Base-by-base conservation (phyloP, 2,113 vertebrate species). In the Spea bombifrons region DNA sequence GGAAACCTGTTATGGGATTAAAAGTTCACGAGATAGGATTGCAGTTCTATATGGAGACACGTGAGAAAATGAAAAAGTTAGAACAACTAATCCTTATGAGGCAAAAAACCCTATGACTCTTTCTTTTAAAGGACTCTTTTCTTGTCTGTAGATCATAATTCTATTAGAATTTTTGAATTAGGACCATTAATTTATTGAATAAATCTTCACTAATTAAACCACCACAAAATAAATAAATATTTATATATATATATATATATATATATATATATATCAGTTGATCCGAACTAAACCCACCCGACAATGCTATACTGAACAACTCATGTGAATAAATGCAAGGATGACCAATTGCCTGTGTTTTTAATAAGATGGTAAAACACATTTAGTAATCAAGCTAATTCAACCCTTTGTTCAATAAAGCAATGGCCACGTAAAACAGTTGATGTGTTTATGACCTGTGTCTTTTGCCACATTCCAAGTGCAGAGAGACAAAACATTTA, bases 1-100 rank as follows among this genome's bases (percentile, higher is more conserved):
- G 83, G 87, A 85, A 88, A 90, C 84, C 86, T 84, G 86, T 91
- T 90, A 92, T 89, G 83, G 92, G 93, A 94, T 95, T 93, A 95
- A 83, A 81, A 90, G 86, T 70, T 89, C 93, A 94, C 90, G 89
- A 91, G 93, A 94, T 88, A 87, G 87, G 82, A 93, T 85, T 87
- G 87, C 86, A 88, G 87, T 84, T 90, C 77, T 87, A 89, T 90
- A 83, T 86, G 85, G 81, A 84, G 90, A 88, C 94, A 93, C 89
- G 90, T 92, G 94, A 95, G 89, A 90, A 86, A 88, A 87, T 84
- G 83, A 86, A 87, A 75, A 88, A 85, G 88, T 86, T 88, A 82
- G 75, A 66, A 81, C 78, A 49, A 72, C 84, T 83, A 84, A 89
- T 83, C 86, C 67, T 0, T 87, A 73, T 74, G 85, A 81, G 83